Evolutionary conservation across 2,113 vertebrate species (phyloP).

Genomic region (Panthera uncia): DNA sequence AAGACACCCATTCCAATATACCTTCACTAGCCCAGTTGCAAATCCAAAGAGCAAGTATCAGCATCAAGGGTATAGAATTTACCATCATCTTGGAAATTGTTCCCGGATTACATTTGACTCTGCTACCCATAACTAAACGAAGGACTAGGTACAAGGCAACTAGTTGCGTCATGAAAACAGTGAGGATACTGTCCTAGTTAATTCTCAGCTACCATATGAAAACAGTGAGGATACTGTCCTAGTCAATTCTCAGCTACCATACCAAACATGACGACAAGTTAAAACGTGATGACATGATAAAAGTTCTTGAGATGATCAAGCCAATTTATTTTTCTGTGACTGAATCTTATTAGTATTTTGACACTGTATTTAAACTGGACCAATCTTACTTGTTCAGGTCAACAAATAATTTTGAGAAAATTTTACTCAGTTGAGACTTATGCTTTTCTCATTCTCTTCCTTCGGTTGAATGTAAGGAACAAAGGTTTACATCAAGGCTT

Average conservation of each 20-base stretch:
- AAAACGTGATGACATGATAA: background rate
- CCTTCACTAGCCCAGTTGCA: background rate
- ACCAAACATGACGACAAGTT: background rate
- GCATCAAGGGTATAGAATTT: background rate
- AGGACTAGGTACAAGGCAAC: background rate
- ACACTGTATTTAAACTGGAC: background rate
- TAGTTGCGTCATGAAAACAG: background rate
- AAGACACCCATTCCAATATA: background rate
- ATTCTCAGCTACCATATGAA: background rate
- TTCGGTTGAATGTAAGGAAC: background rate
- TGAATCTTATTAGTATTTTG: background rate
- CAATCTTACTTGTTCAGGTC: background rate
- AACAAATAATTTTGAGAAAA: background rate
- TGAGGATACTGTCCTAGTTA: background rate
- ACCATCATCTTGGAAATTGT: background rate
- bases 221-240: background rate
- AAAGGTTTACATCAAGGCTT: background rate
- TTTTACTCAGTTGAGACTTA: background rate
- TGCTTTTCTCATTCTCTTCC: background rate
- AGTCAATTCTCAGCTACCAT: background rate
- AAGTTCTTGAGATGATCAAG: background rate
- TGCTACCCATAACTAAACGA: background rate
- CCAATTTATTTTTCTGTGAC: background rate
- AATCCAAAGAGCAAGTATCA: background rate
- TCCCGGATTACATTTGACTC: background rate